Evolutionary conservation across 2,888 invertebrate genomes (phyloP).

Genomic region (Rhamnusium bicolor): DNA sequence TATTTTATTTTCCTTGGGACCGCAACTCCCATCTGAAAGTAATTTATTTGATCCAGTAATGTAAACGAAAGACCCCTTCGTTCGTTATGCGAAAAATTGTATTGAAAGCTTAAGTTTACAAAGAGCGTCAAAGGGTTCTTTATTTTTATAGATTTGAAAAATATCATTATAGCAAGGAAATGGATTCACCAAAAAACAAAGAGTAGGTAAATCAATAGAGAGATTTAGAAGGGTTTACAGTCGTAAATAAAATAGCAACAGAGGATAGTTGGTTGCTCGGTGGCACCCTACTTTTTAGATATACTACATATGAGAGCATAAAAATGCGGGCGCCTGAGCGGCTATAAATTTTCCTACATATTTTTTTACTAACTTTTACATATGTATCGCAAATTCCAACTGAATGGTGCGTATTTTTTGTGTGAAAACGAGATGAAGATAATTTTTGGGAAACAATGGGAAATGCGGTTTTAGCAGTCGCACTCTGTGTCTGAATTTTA

Average conservation of each 20-base stretch:
- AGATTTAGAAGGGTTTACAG: constrained; percentile 54
- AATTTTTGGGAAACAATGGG: neutral
- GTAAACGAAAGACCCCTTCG: neutral
- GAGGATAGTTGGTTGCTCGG: constrained; percentile 52
- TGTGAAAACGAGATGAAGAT: neutral
- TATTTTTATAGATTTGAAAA: neutral
- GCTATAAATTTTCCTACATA: constrained; percentile 62
- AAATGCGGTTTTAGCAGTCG: neutral
- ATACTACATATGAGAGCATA: constrained; percentile 64
- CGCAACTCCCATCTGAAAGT: neutral
- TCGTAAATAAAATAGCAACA: constrained; percentile 57
- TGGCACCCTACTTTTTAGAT: constrained; percentile 59
- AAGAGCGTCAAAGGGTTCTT: constrained; percentile 1
- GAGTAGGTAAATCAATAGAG: constrained; percentile 50
- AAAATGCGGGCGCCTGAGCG: constrained; percentile 61
- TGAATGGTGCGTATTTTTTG: constrained; percentile 30
- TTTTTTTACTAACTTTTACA: constrained; percentile 62
- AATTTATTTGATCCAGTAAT: neutral
- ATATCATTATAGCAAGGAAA: constrained; percentile 33
- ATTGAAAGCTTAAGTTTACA: neutral
- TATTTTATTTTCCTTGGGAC: neutral
- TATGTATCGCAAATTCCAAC: constrained; percentile 57
- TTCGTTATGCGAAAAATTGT: neutral
- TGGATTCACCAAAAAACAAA: constrained; percentile 46
- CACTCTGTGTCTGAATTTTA: neutral